phyloP scores from a whole-genome alignment of 1,140 invertebrate species.

The Caenorhabditis inopinata region DNA sequence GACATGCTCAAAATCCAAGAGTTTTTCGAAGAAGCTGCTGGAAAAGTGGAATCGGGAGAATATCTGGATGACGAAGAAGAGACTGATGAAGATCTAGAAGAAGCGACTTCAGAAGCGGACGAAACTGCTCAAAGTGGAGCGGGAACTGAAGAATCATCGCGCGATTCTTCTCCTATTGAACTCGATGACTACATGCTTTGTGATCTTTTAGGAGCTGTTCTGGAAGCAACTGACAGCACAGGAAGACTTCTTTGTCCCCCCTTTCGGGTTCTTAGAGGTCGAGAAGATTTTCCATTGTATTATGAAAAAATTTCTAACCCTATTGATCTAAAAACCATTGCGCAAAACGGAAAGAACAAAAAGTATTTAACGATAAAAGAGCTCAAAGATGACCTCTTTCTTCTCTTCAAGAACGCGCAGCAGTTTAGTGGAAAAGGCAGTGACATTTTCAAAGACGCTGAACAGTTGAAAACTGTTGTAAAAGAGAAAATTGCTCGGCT shows the following conservation, averaged over 20 bases:
- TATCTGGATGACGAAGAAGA: background rate
- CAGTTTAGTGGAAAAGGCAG: conserved; percentile 88
- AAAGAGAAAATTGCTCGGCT: conserved; percentile 41
- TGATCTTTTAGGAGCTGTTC: conserved; percentile 51
- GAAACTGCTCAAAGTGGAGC: background rate
- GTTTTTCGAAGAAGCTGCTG: background rate
- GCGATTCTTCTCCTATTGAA: conserved; percentile 38
- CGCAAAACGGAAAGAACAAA: conserved; percentile 78
- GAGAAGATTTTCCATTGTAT: conserved; percentile 86
- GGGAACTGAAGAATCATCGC: background rate
- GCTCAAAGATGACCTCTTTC: conserved; percentile 83
- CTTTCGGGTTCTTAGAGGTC: conserved; percentile 55
- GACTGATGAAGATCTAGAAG: background rate
- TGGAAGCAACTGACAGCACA: conserved; percentile 53
- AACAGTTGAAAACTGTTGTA: conserved; percentile 12
- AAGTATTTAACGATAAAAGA: conserved; percentile 79
- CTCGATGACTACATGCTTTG: conserved; percentile 53
- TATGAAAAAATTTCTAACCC: conserved; percentile 96
- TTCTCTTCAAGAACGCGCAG: conserved; percentile 93
- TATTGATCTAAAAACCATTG: conserved; percentile 93
- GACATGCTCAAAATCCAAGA: conserved; percentile 32
- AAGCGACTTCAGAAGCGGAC: background rate
- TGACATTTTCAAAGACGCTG: conserved; percentile 80
- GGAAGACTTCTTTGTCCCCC: conserved; percentile 63
- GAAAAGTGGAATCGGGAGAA: background rate